These are phyloP conservation scores for Pristionchus maxplancki DNA, from an alignment of 2,888 invertebrate genomes.

Conservation along the genomic window DNA sequence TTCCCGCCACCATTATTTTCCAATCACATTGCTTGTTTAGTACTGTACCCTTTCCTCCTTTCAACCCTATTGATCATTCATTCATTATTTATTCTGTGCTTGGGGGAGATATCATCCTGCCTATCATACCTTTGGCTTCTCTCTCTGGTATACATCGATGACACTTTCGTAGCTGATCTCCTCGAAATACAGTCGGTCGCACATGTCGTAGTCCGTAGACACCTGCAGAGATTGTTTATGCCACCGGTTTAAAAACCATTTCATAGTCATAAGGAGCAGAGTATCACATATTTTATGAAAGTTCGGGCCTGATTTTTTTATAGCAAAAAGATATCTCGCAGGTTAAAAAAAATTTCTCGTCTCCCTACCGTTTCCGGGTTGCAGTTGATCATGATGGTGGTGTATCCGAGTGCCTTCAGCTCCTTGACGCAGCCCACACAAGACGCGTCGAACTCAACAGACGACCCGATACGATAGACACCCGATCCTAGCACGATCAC, in stretches of 20 bases:
- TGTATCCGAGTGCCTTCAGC: conserved; percentile 84
- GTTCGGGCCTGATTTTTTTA: too few species aligned
- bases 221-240: conserved; percentile 55
- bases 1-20: not conserved
- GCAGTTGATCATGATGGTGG: conserved; percentile 98
- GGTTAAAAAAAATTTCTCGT: too few species aligned
- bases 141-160: conserved; percentile 56
- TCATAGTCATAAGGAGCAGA: too few species aligned
- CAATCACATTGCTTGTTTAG: too few species aligned
- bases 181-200: conserved; percentile 97
- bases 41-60: too few species aligned
- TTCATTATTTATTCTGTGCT: too few species aligned
- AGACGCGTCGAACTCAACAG: conserved; percentile 99
- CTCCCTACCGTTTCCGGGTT: conserved; percentile 98
- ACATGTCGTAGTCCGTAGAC: conserved; percentile 99
- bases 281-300: too few species aligned
- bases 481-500: conserved; percentile 84
- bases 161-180: conserved; percentile 86
- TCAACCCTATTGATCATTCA: too few species aligned
- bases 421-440: conserved; percentile 96
- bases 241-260: not conserved
- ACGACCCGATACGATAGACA: conserved; percentile 94
- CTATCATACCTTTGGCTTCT: conserved; percentile 47
- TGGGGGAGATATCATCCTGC: not conserved
- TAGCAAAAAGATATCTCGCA: too few species aligned